phyloP scores from a whole-genome alignment of 2,888 invertebrate genomes.

The Agrypnus murinus region DNA sequence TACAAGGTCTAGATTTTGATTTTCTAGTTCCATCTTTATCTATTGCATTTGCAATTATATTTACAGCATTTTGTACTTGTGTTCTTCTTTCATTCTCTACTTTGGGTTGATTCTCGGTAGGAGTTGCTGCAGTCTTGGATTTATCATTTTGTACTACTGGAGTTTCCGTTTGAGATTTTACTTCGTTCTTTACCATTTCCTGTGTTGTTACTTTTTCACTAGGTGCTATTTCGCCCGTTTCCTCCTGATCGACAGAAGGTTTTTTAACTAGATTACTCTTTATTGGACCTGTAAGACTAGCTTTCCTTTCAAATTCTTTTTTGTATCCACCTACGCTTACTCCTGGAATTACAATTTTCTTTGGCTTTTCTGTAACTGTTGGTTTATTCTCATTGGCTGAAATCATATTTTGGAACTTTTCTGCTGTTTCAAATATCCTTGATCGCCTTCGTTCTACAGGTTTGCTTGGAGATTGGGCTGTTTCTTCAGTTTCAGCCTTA shows the following conservation, averaged over 20 bases:
- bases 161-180: conserved; percentile 13
- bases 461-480: conserved; percentile 66
- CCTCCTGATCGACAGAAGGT: conserved; percentile 58
- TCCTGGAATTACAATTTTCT: conserved; percentile 86
- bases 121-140: conserved; percentile 29
- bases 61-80: conserved; percentile 80
- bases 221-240: conserved; percentile 53
- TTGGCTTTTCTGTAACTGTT: conserved; percentile 75
- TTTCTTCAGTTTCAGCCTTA: conserved; percentile 50
- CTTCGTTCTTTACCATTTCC: conserved; percentile 35
- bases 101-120: conserved; percentile 50
- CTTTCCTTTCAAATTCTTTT: conserved; percentile 88
- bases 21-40: conserved; percentile 70
- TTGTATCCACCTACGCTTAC: conserved; percentile 92
- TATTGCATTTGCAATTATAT: conserved; percentile 83
- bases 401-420: conserved; percentile 79
- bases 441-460: conserved; percentile 78
- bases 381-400: conserved; percentile 66
- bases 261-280: conserved; percentile 62
- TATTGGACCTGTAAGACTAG: conserved; percentile 74
- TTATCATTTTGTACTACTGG: conserved; percentile 1
- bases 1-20: conserved; percentile 70
- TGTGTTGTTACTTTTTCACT: conserved; percentile 58
- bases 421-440: conserved; percentile 81
- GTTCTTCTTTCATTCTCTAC: conserved; percentile 71